Evolutionary conservation across 2,797 vertebrate genomes (phyloP).

Genomic region (Triplophysa yarkandensis): DNA sequence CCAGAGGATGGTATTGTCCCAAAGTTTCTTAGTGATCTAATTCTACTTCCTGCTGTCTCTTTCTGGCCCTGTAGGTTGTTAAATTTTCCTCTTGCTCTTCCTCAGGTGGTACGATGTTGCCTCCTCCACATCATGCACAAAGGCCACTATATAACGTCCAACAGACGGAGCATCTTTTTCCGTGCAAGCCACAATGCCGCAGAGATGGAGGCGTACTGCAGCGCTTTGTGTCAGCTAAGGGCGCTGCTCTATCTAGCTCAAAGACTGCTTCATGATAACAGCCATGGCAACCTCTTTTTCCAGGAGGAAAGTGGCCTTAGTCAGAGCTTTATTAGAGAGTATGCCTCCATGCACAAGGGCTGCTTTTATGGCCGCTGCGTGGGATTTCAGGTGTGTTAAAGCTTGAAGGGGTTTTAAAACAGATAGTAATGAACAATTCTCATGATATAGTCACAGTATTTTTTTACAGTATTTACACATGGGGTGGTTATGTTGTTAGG

Average conservation of each 20-base stretch:
- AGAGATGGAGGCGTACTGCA: constrained; percentile 90
- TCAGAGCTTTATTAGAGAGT: constrained; percentile 84
- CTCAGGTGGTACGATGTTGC: constrained; percentile 84
- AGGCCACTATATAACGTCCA: constrained; percentile 83
- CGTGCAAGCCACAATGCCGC: constrained; percentile 82
- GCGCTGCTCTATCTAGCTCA: constrained; percentile 88
- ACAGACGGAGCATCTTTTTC: constrained; percentile 90
- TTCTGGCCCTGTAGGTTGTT: neutral
- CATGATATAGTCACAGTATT: neutral
- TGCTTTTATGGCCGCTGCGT: constrained; percentile 94
- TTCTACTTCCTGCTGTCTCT: neutral
- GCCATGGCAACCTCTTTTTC: constrained; percentile 84
- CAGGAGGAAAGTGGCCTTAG: constrained; percentile 82
- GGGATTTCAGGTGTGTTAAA: constrained; percentile 86
- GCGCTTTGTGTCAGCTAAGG: constrained; percentile 86
- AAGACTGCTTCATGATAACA: constrained; percentile 83
- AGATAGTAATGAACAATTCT: neutral
- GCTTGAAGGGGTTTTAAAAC: neutral
- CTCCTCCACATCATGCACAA: constrained; percentile 90
- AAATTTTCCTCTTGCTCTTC: neutral
- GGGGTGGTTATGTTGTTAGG: no score
- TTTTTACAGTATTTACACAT: no score
- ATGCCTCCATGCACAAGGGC: constrained; percentile 88
- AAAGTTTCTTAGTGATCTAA: neutral
- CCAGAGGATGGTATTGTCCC: no score